Evolutionary conservation across 1,140 invertebrate genomes (phyloP).

Genomic region (Magallana angulata): DNA sequence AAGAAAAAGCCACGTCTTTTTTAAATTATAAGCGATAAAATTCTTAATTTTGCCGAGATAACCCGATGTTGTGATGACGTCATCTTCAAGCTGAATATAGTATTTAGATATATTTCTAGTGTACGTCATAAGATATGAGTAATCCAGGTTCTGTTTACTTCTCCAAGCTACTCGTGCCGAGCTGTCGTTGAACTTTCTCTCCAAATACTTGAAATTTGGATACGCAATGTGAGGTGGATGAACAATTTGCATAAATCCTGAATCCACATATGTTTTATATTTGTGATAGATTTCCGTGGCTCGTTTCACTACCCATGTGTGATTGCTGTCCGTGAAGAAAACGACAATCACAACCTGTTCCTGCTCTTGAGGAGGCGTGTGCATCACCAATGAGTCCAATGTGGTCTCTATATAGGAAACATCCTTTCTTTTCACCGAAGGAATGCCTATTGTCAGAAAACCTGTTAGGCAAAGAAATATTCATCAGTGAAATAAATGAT

Average conservation of each 20-base stretch:
- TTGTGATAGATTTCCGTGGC: slow-evolving; percentile 85
- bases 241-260: slow-evolving; percentile 91
- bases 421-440: slow-evolving; percentile 65
- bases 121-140: slow-evolving; percentile 76
- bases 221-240: slow-evolving; percentile 90
- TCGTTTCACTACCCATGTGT: slow-evolving; percentile 44
- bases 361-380: slow-evolving; percentile 60
- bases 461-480: slow-evolving; percentile 54
- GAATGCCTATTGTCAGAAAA: slow-evolving; percentile 73
- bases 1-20: slow-evolving; percentile 90
- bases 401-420: slow-evolving; percentile 65
- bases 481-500: too few relatives aligned
- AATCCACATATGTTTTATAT: slow-evolving; percentile 86
- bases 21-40: slow-evolving; percentile 66
- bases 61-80: slow-evolving; percentile 69
- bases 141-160: slow-evolving; percentile 78
- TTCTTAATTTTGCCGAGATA: slow-evolving; percentile 72
- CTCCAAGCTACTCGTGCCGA: slow-evolving; percentile 86
- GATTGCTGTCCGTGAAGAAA: slow-evolving; percentile 67
- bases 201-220: slow-evolving; percentile 86
- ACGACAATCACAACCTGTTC: slow-evolving; percentile 66
- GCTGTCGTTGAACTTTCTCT: slow-evolving; percentile 90
- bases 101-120: slow-evolving; percentile 73
- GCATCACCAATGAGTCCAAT: slow-evolving; percentile 62
- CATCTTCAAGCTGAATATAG: slow-evolving; percentile 79